Conservation (phyloP, 2,797 vertebrate genomes). For the Balearica regulorum region DNA sequence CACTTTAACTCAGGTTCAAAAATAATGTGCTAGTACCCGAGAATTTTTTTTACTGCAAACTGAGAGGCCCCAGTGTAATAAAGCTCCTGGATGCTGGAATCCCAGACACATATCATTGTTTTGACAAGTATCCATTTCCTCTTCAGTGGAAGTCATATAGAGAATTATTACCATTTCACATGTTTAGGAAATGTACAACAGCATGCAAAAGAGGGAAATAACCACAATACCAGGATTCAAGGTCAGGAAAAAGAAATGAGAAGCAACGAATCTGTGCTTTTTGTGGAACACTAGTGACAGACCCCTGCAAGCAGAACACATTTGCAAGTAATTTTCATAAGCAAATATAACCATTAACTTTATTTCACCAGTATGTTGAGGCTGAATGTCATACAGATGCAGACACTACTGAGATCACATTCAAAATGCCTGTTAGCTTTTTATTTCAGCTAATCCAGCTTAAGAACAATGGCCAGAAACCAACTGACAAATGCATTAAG, state of each 20-base stretch:
- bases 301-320: neutral
- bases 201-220: neutral
- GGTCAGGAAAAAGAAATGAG: neutral
- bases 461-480: neutral
- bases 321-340: neutral
- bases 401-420: neutral
- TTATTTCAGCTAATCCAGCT: neutral
- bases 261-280: neutral
- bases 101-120: neutral
- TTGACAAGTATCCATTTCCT: constrained; percentile 41
- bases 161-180: neutral
- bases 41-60: neutral
- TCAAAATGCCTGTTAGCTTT: neutral
- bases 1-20: neutral
- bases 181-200: neutral
- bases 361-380: neutral
- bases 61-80: neutral
- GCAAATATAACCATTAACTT: neutral
- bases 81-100: neutral
- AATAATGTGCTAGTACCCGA: neutral
- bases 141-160: constrained; percentile 5
- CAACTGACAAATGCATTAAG: neutral
- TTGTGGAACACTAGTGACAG: neutral
- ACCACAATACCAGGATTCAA: neutral
- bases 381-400: neutral